Evolutionary conservation across 2,797 vertebrate genomes (phyloP), one percentile per base, ranked within the genome.

Genomic region (Lutjanus campechanus): DNA sequence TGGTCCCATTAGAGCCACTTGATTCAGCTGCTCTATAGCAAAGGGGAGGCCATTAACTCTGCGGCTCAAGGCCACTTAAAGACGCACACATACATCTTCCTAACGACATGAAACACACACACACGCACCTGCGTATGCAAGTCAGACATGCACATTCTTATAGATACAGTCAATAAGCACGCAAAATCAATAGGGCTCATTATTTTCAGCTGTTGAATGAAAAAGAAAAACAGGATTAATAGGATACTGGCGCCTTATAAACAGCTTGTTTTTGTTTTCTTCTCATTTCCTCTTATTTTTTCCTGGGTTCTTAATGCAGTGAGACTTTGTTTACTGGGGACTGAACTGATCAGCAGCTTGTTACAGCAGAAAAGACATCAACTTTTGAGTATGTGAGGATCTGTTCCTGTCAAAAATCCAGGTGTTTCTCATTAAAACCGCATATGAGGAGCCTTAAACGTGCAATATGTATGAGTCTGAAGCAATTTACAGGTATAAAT

Each of bases 1-100:
- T 80, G 77, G 84, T 88, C 85, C 91, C 88, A 90, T 92, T 92
- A 92, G 88, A 88, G 86, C 64, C 84, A 89, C 89, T 93, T 90
- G 81, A 89, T 91, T 91, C 91, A 73, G 81, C 77, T 81, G 88
- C 83, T 83, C 80, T 58, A 71, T 77, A 84, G 84, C 73, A 85
- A 91, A 89, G 73, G 58, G 62, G 69, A 81, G 85, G 62, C 79
- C 85, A 91, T 92, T 91, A 93, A 89, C 75, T 81, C 60, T 65
- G 82, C 84, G 69, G 84, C 89, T 90, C 83, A 81, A 82, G 87
- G 89, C 90, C 86, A 89, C 86, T 91, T 86, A 84, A 82, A 85
- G 88, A 79, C 17, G 3, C 73, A 55, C 81, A 63, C 85, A 84
- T 85, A 71, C n/a, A 73, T 89, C 87, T 84, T 84, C 74, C 61